A percentile compares a stretch with the other conserved stretches of the same genome.
Evolutionary conservation across 2,113 vertebrate genomes (phyloP).

Genomic region (Naja naja): DNA sequence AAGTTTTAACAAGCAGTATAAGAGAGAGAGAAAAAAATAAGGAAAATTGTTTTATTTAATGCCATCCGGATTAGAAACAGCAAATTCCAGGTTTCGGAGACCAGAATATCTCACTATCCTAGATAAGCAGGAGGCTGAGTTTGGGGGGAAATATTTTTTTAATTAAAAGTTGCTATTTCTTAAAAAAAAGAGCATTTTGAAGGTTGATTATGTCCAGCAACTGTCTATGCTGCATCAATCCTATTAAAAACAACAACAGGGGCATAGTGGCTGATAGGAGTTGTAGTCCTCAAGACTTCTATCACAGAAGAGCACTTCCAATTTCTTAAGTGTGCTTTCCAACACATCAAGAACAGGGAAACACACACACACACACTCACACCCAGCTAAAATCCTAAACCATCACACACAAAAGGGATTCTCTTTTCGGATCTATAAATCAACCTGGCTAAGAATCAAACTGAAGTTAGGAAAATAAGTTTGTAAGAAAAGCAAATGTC

Average conservation of each 20-base stretch:
- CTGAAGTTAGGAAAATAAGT: background rate
- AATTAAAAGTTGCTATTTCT: background rate
- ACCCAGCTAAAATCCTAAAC: background rate
- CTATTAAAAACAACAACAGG: background rate
- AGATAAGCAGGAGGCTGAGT: background rate
- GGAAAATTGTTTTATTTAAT: background rate
- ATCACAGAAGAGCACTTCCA: background rate
- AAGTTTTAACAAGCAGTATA: background rate
- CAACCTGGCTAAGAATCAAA: background rate
- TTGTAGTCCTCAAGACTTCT: background rate
- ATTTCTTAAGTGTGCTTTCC: background rate
- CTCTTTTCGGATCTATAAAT: background rate
- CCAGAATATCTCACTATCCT: background rate
- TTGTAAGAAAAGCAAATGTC: accelerated
- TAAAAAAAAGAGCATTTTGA: background rate
- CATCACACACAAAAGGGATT: background rate
- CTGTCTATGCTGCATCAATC: background rate
- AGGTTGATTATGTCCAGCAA: background rate
- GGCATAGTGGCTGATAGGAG: background rate
- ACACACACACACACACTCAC: background rate
- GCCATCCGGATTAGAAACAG: background rate
- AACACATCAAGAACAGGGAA: too few species aligned
- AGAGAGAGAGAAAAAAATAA: accelerated
- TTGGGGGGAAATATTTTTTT: background rate
- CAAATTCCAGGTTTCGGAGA: background rate